phyloP scores from a whole-genome alignment of 2,113 vertebrate genomes.

The Camelus dromedarius region DNA sequence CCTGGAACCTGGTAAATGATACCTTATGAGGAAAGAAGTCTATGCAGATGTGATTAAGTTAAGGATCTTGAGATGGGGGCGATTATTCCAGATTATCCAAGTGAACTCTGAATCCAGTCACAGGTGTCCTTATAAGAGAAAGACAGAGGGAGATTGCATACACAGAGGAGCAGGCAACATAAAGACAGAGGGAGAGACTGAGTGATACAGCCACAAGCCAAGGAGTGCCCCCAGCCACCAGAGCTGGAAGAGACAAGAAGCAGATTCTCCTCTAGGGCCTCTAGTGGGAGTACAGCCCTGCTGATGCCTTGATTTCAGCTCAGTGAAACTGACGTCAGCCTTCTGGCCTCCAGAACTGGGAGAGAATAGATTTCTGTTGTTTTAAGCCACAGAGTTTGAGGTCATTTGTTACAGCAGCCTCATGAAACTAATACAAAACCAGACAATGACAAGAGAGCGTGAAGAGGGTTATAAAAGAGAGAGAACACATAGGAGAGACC shows the following conservation, averaged over 20 bases:
- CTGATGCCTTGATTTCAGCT: neutral
- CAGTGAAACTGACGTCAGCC: neutral
- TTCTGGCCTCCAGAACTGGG: neutral
- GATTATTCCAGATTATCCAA: neutral
- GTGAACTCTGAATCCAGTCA: neutral
- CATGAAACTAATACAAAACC: neutral
- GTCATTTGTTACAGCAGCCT: neutral
- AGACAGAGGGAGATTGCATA: neutral
- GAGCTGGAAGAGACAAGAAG: neutral
- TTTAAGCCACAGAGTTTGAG: neutral
- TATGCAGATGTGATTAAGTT: neutral
- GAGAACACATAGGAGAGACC: neutral
- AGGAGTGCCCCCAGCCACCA: neutral
- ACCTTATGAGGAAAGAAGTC: neutral
- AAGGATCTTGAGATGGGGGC: neutral
- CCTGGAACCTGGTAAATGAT: neutral
- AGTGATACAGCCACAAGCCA: neutral
- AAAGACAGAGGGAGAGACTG: neutral
- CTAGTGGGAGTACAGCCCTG: neutral
- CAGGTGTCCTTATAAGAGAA: neutral
- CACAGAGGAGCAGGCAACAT: neutral
- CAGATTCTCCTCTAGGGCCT: neutral
- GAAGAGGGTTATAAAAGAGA: neutral
- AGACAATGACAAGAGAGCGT: neutral
- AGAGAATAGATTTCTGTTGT: neutral